These are phyloP conservation scores for Trogon melanurus DNA, from an alignment of 2,113 vertebrate genomes.

Conservation along the genomic window DNA sequence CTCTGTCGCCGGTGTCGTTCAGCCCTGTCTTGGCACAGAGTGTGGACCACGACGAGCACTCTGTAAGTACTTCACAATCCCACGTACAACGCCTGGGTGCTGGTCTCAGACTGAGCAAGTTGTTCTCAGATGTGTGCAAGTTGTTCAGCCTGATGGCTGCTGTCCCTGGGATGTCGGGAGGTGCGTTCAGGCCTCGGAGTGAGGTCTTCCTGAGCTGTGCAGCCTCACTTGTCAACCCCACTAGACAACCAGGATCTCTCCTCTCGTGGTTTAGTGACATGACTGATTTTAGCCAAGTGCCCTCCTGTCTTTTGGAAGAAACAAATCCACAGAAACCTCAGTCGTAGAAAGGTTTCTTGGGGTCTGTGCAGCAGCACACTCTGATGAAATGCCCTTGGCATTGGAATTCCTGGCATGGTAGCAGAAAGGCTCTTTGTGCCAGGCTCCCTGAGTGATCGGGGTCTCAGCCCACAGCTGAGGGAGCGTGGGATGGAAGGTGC, in stretches of 20 bases:
- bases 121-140: no score
- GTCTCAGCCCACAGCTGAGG: not conserved
- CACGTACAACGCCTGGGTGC: accelerated
- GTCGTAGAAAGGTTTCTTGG: not conserved
- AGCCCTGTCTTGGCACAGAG: constrained; percentile 96
- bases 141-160: not conserved
- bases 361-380: not conserved
- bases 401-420: not conserved
- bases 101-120: not conserved
- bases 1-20: constrained; percentile 93
- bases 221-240: not conserved
- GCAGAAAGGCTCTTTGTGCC: not conserved
- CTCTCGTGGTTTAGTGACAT: not conserved
- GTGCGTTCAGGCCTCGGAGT: not conserved
- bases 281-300: not conserved
- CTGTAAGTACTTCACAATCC: constrained; percentile 75
- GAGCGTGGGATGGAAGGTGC: not conserved
- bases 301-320: not conserved
- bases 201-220: not conserved
- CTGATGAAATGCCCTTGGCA: not conserved
- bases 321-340: not conserved
- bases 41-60: constrained; percentile 95
- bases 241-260: not conserved
- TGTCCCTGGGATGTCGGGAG: not conserved
- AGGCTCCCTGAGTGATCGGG: not conserved